These are phyloP conservation scores for Scelioninae gen. 1 DNA, from an alignment of 2,888 invertebrate species.

Conservation along the genomic window DNA sequence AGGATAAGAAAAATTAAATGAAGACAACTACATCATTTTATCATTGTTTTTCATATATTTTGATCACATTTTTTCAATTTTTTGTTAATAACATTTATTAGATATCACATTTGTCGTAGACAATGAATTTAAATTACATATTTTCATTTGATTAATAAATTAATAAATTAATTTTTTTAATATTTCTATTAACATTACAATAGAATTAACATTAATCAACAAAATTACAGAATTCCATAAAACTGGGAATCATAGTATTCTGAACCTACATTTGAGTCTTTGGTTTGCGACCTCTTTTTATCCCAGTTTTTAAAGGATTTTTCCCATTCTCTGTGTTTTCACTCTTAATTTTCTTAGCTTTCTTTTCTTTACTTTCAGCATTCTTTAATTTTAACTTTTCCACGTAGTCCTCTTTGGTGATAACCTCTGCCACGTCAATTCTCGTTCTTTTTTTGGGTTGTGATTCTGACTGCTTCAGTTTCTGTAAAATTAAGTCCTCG, in stretches of 20 bases:
- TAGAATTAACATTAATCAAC: background rate
- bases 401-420: constrained; percentile 25
- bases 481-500: constrained; percentile 20
- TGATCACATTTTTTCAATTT: constrained; percentile 27
- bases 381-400: constrained; percentile 16
- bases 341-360: constrained; percentile 17
- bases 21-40: background rate
- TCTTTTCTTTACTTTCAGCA: constrained; percentile 13
- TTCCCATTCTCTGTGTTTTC: constrained; percentile 11
- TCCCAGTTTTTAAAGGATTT: constrained; percentile 6
- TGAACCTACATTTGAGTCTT: constrained; percentile 4
- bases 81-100: background rate
- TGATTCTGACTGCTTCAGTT: constrained; percentile 12
- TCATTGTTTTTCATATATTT: constrained; percentile 12
- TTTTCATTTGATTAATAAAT: background rate
- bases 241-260: background rate
- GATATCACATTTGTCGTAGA: constrained; percentile 12
- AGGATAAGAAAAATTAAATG: background rate
- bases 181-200: background rate
- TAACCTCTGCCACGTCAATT: constrained; percentile 10
- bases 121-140: constrained; percentile 13
- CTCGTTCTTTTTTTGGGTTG: constrained; percentile 12
- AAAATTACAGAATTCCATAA: background rate
- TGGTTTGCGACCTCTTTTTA: constrained; percentile 31
- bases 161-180: background rate